A percentile compares a stretch with the other conserved stretches of the same genome.
These are phyloP conservation scores for Pachyramphus minor DNA, from an alignment of 2,113 vertebrate genomes.

Conservation along the genomic window DNA sequence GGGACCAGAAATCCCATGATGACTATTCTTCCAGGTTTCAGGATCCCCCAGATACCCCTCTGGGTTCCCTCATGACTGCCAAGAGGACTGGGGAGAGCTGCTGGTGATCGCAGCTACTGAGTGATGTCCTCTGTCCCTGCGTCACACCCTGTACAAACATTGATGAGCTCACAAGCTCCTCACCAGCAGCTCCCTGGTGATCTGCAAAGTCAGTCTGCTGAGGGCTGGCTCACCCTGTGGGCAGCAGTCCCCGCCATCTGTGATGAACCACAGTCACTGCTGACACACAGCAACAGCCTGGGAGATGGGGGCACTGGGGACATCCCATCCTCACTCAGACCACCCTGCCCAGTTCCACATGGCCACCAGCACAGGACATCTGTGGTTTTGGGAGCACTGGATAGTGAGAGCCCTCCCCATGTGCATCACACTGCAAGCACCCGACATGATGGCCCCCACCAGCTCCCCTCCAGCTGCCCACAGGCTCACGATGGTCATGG, in stretches of 20 bases:
- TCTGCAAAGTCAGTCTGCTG: neutral
- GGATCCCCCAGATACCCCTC: neutral
- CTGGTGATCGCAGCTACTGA: neutral
- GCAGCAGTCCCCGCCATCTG: fast-evolving
- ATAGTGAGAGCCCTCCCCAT: neutral
- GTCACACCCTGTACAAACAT: neutral
- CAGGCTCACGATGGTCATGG: neutral
- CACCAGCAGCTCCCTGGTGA: neutral
- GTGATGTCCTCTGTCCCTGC: neutral
- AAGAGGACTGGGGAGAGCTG: neutral
- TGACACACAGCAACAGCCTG: neutral
- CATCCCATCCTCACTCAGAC: neutral
- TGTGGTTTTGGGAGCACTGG: fast-evolving
- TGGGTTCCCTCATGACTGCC: neutral
- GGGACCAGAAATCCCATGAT: neutral
- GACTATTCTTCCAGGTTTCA: neutral
- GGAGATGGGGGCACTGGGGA: neutral
- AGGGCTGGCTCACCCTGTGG: neutral
- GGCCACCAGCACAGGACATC: fast-evolving
- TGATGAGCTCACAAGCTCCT: neutral
- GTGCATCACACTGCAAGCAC: neutral
- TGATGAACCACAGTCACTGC: fast-evolving
- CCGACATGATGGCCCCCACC: fast-evolving
- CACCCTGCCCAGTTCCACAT: neutral
- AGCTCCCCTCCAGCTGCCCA: neutral